phyloP scores from a whole-genome alignment of 2,888 invertebrate species.

The Cosmia pyralina region DNA sequence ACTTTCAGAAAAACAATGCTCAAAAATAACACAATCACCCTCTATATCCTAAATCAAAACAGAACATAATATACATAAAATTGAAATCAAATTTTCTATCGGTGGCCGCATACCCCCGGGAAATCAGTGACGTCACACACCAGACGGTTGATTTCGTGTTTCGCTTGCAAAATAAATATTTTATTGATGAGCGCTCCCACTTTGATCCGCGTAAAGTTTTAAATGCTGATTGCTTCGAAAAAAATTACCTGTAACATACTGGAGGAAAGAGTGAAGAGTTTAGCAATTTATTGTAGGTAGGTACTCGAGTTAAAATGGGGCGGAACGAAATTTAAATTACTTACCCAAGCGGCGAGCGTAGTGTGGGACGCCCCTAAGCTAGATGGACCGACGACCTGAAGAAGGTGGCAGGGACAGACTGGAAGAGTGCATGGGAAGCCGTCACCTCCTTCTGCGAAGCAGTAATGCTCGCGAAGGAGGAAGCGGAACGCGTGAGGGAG shows the following conservation, averaged over 20 bases:
- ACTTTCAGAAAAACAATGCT: neutral
- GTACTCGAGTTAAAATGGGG: neutral
- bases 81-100: conserved; percentile 80
- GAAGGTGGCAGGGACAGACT: too few species aligned
- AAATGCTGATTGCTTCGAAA: conserved; percentile 72
- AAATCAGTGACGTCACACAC: conserved; percentile 78
- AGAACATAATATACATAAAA: conserved; percentile 72
- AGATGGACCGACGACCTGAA: too few species aligned
- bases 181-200: conserved; percentile 76
- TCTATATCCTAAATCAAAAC: conserved; percentile 70
- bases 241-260: conserved; percentile 28
- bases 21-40: conserved; percentile 37
- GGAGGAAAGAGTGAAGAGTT: neutral
- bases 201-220: conserved; percentile 74
- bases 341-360: too few species aligned
- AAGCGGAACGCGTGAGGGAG: too few species aligned
- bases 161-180: conserved; percentile 77
- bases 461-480: too few species aligned
- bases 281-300: neutral
- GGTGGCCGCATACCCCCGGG: conserved; percentile 73
- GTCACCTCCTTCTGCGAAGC: too few species aligned
- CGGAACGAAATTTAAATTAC: too few species aligned
- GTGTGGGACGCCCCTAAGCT: too few species aligned
- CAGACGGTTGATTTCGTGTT: conserved; percentile 77
- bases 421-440: too few species aligned